These are phyloP conservation scores for Sebastes diploproa DNA, from an alignment of 2,797 vertebrate species.

Conservation along the genomic window DNA sequence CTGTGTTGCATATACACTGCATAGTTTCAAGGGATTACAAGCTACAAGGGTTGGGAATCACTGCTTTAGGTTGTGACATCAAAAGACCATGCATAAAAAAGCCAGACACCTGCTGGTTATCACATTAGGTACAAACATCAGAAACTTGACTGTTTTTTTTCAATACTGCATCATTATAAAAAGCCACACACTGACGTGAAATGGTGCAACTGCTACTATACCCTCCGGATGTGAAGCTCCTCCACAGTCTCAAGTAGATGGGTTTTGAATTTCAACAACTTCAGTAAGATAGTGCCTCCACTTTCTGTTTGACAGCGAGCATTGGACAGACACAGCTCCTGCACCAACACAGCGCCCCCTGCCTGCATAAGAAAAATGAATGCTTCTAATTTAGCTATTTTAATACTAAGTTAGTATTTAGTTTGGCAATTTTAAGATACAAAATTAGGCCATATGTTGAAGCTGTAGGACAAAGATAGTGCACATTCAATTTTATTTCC, in stretches of 20 bases:
- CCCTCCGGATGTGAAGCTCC: constrained; percentile 92
- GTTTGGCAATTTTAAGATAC: neutral
- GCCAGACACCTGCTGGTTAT: neutral
- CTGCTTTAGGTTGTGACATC: no score
- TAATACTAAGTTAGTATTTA: neutral
- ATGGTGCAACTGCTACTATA: constrained; percentile 59
- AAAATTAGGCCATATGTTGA: neutral
- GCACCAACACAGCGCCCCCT: constrained; percentile 65
- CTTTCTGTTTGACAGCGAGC: constrained; percentile 74
- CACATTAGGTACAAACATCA: neutral
- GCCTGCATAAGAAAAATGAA: constrained; percentile 48
- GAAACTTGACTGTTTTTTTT: neutral
- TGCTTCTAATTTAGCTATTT: neutral
- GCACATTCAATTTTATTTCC: neutral
- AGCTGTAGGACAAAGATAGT: neutral
- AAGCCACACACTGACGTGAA: neutral
- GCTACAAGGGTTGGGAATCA: neutral
- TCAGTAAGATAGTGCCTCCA: constrained; percentile 83
- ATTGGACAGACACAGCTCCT: constrained; percentile 50
- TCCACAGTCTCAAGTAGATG: constrained; percentile 89
- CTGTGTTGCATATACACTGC: neutral
- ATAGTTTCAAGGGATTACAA: neutral
- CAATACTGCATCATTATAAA: neutral
- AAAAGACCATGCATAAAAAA: neutral
- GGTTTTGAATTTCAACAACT: constrained; percentile 90